Evolutionary conservation across 2,113 vertebrate genomes (phyloP), one percentile per base, ranked within the genome.

Genomic region (Gambusia holbrooki): DNA sequence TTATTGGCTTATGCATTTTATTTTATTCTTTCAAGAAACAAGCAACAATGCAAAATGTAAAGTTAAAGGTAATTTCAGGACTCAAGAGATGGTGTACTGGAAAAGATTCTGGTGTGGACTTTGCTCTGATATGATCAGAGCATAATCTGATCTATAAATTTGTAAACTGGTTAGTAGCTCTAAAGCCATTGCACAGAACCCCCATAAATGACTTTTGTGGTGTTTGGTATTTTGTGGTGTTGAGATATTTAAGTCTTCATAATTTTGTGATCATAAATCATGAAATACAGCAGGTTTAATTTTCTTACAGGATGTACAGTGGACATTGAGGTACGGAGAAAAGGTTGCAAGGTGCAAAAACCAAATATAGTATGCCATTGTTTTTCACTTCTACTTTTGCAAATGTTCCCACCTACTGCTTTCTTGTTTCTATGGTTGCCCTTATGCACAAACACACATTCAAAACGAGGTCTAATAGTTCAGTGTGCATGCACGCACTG

Each of bases 361-460:
- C 73, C 11, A 28, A 76, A 83, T 66, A 11, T 10, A 37, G 35
- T 37, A 60, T 17, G 17, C 87, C 81, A 78, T 62, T 70, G 74
- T 84, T 76, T 76, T 73, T 87, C 84, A 85, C 64, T n/a, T n/a
- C n/a, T n/a, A 90, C 88, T 93, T 93, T 92, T 58, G 70, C 69
- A 61, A 19, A 64, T 69, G 81, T 84, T 89, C 76, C 89, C 86
- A 71, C 87, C 88, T 79, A 86, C 78, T 80, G 79, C 84, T 80
- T 89, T 90, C 90, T 74, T 73, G 78, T 92, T 93, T 89, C 89
- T 89, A 90, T 86, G 73, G 76, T 79, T 88, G 87, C 87, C 82
- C 79, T 74, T 77, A 79, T 73, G 81, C 80, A 87, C 80, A 81
- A 74, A 83, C 72, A 87, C 81, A 82, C 81, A 84, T 77, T 77